phyloP scores from a whole-genome alignment of 2,797 vertebrate species.

The Pelodytes ibericus region DNA sequence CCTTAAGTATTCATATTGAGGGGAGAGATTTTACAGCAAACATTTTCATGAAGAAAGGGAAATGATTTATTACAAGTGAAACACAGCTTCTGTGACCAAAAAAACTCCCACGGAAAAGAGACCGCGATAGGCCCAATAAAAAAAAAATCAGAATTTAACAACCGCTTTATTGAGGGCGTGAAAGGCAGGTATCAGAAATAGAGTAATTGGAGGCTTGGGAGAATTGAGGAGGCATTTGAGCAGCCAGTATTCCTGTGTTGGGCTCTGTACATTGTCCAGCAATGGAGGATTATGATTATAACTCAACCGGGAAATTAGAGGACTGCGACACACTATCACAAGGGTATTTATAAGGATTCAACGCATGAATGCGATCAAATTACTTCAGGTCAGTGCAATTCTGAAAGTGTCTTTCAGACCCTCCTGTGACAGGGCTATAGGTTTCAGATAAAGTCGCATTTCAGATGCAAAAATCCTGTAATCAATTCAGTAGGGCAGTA shows the following conservation, averaged over 20 bases:
- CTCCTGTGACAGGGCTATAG: too few relatives aligned
- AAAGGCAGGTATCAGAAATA: neutral
- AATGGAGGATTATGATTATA: neutral
- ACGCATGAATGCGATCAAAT: too few relatives aligned
- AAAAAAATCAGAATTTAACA: slow-evolving; percentile 10
- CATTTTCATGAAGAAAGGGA: slow-evolving; percentile 20
- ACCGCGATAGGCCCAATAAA: too few relatives aligned
- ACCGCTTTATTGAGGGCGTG: neutral
- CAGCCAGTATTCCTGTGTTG: neutral
- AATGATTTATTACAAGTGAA: slow-evolving; percentile 19
- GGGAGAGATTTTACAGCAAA: slow-evolving; percentile 30
- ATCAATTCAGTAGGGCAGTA: too few relatives aligned
- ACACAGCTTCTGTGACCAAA: neutral
- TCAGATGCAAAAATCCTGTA: too few relatives aligned
- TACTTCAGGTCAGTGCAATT: too few relatives aligned
- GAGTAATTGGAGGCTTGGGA: neutral
- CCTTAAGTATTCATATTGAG: slow-evolving; percentile 43
- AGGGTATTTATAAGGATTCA: too few relatives aligned
- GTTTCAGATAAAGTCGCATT: too few relatives aligned
- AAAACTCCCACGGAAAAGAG: neutral
- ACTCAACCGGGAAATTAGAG: neutral
- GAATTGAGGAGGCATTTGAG: too few relatives aligned
- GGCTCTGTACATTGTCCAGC: neutral
- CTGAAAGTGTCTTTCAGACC: too few relatives aligned
- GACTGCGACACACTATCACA: neutral